These are phyloP conservation scores for Boloria euphrosyne DNA, from an alignment of 2,888 invertebrate species.

Conservation along the genomic window DNA sequence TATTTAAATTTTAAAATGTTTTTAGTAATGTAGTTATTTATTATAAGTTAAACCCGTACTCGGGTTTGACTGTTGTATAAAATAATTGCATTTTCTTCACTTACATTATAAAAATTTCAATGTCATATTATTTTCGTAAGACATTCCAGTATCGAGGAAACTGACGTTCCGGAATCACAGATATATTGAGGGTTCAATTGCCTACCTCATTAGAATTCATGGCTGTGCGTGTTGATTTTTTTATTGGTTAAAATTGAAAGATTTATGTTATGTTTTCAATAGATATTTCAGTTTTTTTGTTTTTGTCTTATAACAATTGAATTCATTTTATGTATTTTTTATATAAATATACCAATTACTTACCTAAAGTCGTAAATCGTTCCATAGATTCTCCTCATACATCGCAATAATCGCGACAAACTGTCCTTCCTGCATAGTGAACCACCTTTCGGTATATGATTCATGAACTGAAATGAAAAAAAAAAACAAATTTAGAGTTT, in stretches of 20 bases:
- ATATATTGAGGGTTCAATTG: slow-evolving; percentile 51
- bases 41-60: too few relatives aligned
- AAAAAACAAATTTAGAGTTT: slow-evolving; percentile 17
- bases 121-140: not conserved
- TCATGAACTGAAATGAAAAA: slow-evolving; percentile 85
- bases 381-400: slow-evolving; percentile 91
- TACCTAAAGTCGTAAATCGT: slow-evolving; percentile 92
- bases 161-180: slow-evolving; percentile 24
- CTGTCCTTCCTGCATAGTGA: slow-evolving; percentile 93
- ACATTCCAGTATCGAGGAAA: slow-evolving; percentile 6
- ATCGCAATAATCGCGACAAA: slow-evolving; percentile 88
- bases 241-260: slow-evolving; percentile 54
- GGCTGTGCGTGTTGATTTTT: slow-evolving; percentile 61
- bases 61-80: too few relatives aligned
- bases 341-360: slow-evolving; percentile 7
- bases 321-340: slow-evolving; percentile 10
- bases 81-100: too few relatives aligned
- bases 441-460: slow-evolving; percentile 92
- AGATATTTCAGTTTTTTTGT: slow-evolving; percentile 12
- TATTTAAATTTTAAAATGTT: not conserved
- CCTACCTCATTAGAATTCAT: slow-evolving; percentile 42
- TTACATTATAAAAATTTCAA: not conserved
- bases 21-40: too few relatives aligned
- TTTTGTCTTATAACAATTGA: slow-evolving; percentile 30
- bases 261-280: slow-evolving; percentile 34